phyloP scores from a whole-genome alignment of 1,140 invertebrate genomes.

The Drosophila azteca region DNA sequence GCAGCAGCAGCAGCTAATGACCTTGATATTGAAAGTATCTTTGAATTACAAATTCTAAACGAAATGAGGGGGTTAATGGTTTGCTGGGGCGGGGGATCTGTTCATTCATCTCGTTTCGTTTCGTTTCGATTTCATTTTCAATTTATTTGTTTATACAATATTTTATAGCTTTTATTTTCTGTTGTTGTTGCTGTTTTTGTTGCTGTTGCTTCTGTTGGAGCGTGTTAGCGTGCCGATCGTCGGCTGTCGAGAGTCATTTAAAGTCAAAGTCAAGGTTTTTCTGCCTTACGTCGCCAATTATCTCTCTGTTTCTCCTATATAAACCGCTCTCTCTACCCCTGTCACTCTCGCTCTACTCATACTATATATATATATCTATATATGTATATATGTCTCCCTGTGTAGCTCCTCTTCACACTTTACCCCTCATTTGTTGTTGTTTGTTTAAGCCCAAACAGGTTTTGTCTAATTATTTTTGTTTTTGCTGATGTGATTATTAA shows the following conservation, averaged over 20 bases:
- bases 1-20: conserved; percentile 66
- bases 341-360: conserved; percentile 9
- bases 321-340: conserved; percentile 10
- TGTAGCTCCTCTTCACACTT: conserved; percentile 25
- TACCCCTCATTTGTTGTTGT: conserved; percentile 55
- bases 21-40: conserved; percentile 81
- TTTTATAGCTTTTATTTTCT: conserved; percentile 53
- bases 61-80: conserved; percentile 32
- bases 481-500: conserved; percentile 62
- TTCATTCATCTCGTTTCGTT: conserved; percentile 66
- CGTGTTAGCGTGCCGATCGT: conserved; percentile 49
- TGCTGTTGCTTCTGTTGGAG: conserved; percentile 44
- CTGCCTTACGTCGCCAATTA: conserved; percentile 82
- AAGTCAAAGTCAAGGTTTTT: conserved; percentile 84
- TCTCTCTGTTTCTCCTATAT: conserved; percentile 27
- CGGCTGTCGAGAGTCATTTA: conserved; percentile 78
- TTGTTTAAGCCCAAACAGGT: conserved; percentile 69
- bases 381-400: conserved; percentile 4
- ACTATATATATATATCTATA: too few relatives aligned
- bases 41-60: conserved; percentile 49
- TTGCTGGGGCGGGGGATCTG: conserved; percentile 28
- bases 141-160: conserved; percentile 78
- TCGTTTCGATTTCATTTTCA: conserved; percentile 76
- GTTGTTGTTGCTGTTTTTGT: conserved; percentile 35
- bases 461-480: conserved; percentile 79